Evolutionary conservation across 2,797 vertebrate species (phyloP).

Genomic region (Merluccius polli): DNA sequence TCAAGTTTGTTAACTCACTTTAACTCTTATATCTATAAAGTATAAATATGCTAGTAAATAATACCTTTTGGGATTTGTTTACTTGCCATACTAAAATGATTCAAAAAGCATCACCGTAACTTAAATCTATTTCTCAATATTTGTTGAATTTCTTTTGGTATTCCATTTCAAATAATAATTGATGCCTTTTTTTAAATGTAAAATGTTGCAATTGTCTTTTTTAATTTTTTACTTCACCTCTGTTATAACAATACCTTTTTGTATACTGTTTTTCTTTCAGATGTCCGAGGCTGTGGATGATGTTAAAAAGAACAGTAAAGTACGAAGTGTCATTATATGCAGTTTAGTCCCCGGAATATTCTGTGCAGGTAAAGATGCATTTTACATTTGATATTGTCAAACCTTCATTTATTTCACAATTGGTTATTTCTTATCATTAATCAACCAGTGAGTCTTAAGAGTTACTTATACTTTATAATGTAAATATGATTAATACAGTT

Average conservation of each 20-base stretch:
- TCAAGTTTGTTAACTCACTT: neutral
- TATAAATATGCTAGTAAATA: no score
- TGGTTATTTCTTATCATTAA: neutral
- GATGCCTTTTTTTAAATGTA: neutral
- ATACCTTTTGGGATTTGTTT: neutral
- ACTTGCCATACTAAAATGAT: neutral
- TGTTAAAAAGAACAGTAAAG: constrained; percentile 90
- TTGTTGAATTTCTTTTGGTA: neutral
- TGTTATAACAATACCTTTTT: neutral
- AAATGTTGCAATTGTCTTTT: neutral
- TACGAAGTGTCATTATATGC: constrained; percentile 88
- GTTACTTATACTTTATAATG: neutral
- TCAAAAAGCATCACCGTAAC: no score
- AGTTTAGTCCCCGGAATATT: constrained; percentile 94
- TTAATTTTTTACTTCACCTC: neutral
- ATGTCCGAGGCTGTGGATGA: constrained; percentile 87
- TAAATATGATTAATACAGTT: neutral
- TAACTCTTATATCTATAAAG: no score
- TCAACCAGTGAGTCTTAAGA: neutral
- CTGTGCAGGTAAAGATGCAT: constrained; percentile 83
- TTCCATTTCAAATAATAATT: neutral
- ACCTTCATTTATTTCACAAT: neutral
- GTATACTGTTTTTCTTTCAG: constrained; percentile 50
- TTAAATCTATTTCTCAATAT: no score
- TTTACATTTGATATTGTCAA: neutral